These are phyloP conservation scores for Lepilemur ruficaudatus DNA, from an alignment of 2,797 vertebrate genomes.

Conservation along the genomic window DNA sequence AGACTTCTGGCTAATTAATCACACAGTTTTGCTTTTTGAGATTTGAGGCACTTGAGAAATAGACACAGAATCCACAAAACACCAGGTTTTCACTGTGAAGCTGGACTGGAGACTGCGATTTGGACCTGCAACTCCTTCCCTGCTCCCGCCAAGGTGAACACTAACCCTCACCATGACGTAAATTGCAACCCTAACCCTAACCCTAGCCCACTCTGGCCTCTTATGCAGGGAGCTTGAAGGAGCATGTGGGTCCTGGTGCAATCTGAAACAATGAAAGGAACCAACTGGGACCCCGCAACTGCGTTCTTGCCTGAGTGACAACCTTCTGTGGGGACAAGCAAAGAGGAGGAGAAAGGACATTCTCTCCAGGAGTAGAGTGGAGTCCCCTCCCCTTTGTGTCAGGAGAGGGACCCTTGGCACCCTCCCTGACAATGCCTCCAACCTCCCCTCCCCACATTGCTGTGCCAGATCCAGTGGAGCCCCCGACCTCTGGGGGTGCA, in stretches of 20 bases:
- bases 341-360: background rate
- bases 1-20: background rate
- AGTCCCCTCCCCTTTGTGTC: background rate
- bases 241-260: accelerated
- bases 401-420: background rate
- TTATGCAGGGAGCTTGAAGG: background rate
- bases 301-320: background rate
- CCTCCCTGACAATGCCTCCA: background rate
- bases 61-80: background rate
- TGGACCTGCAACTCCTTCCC: background rate
- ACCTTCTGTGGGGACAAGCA: background rate
- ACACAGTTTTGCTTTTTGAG: background rate
- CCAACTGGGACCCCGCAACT: background rate
- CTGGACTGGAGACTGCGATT: background rate
- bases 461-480: background rate
- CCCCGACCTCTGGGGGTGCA: background rate
- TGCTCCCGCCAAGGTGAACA: background rate
- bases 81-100: background rate
- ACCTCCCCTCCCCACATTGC: background rate
- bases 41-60: background rate
- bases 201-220: background rate
- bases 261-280: background rate
- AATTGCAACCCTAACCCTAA: background rate
- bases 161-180: background rate
- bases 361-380: background rate